Percentiles rank a stretch among this genome's conserved stretches.
Conservation (phyloP, 2,797 vertebrate genomes). For the Artibeus lituratus region DNA sequence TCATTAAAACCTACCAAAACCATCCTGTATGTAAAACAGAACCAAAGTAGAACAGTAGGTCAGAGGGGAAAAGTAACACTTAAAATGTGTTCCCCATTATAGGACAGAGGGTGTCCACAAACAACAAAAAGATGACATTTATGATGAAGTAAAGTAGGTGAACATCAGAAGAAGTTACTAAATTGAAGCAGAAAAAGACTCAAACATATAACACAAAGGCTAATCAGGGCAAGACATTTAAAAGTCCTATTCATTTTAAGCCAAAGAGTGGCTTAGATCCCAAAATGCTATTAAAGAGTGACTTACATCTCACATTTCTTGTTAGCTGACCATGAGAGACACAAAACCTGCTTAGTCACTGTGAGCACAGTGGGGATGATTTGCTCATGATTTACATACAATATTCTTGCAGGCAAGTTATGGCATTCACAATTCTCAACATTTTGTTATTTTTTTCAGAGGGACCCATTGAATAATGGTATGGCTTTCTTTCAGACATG, state of each 20-base stretch:
- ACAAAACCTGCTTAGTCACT: conserved; percentile 33
- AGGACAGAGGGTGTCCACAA: neutral
- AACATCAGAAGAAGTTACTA: conserved; percentile 16
- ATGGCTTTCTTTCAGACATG: neutral
- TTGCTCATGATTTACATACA: conserved; percentile 65
- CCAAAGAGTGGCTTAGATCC: conserved; percentile 28
- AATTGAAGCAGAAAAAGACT: conserved; percentile 36
- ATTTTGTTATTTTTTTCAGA: neutral
- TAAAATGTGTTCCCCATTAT: neutral
- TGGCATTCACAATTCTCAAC: conserved; percentile 28
- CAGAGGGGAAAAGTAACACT: neutral
- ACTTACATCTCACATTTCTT: neutral
- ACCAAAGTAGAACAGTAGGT: neutral
- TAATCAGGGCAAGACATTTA: neutral
- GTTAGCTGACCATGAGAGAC: neutral
- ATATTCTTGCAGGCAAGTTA: conserved; percentile 32
- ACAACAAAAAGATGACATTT: neutral
- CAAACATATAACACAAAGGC: neutral
- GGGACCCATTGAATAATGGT: neutral
- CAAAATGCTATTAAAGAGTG: conserved; percentile 28
- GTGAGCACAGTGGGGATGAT: neutral
- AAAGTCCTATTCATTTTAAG: neutral
- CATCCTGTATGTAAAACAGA: conserved; percentile 3
- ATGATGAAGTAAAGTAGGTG: neutral
- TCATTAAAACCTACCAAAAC: conserved; percentile 29